phyloP scores from a whole-genome alignment of 2,113 vertebrate genomes.

The Capricornis sumatraensis region DNA sequence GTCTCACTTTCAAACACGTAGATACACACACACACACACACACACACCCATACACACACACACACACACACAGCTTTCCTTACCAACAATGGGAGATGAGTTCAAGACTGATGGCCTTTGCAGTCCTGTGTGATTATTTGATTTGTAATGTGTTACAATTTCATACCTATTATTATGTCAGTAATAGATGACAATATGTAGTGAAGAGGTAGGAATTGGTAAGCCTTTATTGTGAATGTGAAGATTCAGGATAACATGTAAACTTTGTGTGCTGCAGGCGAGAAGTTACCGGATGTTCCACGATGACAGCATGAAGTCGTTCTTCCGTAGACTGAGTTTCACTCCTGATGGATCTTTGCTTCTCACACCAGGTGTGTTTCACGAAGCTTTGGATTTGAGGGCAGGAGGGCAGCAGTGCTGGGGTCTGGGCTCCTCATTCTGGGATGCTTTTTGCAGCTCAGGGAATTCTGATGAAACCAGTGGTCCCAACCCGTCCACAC shows the following conservation, averaged over 20 bases:
- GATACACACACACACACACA: not conserved
- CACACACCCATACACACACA: not conserved
- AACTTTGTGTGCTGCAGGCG: slow-evolving; percentile 73
- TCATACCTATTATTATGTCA: not conserved
- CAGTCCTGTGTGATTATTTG: not conserved
- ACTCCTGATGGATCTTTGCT: slow-evolving; percentile 95
- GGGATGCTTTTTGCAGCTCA: not conserved
- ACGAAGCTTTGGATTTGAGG: not conserved
- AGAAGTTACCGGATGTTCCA: slow-evolving; percentile 95
- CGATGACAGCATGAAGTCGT: slow-evolving; percentile 98
- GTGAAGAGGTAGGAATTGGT: no score
- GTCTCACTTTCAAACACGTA: no score
- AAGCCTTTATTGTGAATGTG: not conserved
- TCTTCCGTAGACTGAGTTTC: slow-evolving; percentile 95
- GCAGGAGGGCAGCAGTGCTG: accelerated
- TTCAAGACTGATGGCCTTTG: not conserved
- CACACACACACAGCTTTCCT: not conserved
- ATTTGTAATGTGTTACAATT: not conserved
- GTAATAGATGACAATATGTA: not conserved
- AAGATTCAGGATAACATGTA: not conserved
- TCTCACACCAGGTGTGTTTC: slow-evolving; percentile 88
- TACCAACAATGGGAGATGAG: not conserved
- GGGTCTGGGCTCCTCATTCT: accelerated
- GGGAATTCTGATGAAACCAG: not conserved
- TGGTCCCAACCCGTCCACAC: not conserved